Base-by-base conservation (phyloP, 2,797 vertebrate species). In the Calcarius lapponicus region DNA sequence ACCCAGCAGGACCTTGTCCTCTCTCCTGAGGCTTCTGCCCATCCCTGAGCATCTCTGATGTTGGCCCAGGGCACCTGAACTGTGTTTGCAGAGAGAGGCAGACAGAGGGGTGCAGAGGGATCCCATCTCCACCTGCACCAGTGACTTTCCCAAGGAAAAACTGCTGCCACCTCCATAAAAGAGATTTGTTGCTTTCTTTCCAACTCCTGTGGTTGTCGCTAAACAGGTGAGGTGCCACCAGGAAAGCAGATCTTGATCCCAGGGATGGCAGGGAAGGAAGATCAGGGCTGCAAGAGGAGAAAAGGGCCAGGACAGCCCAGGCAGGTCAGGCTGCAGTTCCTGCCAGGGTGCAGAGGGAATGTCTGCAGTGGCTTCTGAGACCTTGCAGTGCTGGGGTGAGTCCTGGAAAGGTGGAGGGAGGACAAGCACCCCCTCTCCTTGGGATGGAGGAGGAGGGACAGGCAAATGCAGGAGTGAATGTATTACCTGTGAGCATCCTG, bases 111-210 rank as follows among this genome's bases (percentile, higher is more conserved):
- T 74, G 61, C 32, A 21, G 47, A 32, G 50, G 58, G 2, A 61
- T 51, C 47, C 69, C 45, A 28, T 29, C 32, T 14, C 58, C 16
- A 2, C 0, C 0, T 10, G 1, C 21, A 3, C 10, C 31, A 12
- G 10, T 7, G 29, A 17, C 13, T 3, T 18, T 6, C 47, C 34
- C 42, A 40, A 54, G 62, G 38, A 24, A 56, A 83, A 94, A 57
- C 69, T 86, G 10, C 74, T 51, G 42, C 6, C 61, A 43, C 3
- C 3, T 1, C 66, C 43, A 76, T 17, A 3, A 25, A 36, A 69
- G 7, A 24, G 45, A 28, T 57, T 48, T 16, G 8, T 8, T 45
- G n/a, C 18, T 62, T 79, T 42, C 13, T 62, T 43, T 16, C 47
- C 38, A 36, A 0, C 20, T 29, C 47, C 56, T n/a, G 17, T 26